These are phyloP conservation scores for Hydrozoanthus tunicans DNA, from an alignment of 64 coral and sea anemone genomes.

Conservation along the genomic window DNA sequence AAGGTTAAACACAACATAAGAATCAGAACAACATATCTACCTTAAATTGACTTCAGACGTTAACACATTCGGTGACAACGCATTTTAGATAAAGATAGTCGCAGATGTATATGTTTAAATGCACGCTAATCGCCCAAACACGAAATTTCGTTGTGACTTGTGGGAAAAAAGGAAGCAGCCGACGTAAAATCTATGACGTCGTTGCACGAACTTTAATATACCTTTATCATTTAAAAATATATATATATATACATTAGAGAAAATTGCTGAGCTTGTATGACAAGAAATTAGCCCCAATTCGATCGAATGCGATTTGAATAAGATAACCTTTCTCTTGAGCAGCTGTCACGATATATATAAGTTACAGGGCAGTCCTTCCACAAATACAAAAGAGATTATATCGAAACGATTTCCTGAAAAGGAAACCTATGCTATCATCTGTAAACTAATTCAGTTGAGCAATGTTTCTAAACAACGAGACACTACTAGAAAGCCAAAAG, in stretches of 20 bases:
- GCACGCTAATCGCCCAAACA: conserved; percentile 3
- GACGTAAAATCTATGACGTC: background rate
- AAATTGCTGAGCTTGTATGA: background rate
- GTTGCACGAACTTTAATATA: too few relatives aligned
- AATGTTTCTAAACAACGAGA: background rate
- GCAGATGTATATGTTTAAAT: background rate
- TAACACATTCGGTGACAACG: conserved; percentile 1
- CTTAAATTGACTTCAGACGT: background rate
- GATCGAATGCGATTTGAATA: conserved; percentile 8
- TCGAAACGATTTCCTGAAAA: conserved; percentile 56
- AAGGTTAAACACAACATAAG: background rate
- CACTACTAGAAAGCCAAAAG: conserved; percentile 21
- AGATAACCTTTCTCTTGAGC: conserved; percentile 46
- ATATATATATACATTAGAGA: background rate
- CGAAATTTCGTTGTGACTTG: background rate
- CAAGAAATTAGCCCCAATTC: conserved; percentile 7
- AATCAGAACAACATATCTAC: background rate
- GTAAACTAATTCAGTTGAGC: conserved; percentile 35
- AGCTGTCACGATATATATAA: conserved; percentile 53
- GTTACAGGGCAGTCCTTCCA: background rate
- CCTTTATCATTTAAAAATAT: too few relatives aligned
- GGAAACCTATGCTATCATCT: conserved; percentile 26
- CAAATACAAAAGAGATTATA: conserved; percentile 18
- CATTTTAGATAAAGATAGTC: background rate
- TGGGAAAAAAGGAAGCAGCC: background rate